phyloP scores from a whole-genome alignment of 2,113 vertebrate genomes.

The Leptodactylus fuscus region DNA sequence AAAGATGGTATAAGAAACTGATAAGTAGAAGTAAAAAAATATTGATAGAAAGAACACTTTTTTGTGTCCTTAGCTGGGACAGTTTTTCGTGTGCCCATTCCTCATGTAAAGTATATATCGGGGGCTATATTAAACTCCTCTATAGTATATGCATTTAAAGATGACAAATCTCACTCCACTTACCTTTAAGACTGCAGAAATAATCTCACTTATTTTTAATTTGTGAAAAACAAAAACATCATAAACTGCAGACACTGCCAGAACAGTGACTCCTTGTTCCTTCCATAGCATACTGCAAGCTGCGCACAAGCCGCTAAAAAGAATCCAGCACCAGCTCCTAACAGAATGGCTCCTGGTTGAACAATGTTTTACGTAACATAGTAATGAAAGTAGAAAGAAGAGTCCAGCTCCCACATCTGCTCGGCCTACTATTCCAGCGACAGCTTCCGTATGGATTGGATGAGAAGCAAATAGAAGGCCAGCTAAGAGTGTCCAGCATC shows the following conservation, averaged over 20 bases:
- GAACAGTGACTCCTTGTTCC: constrained; percentile 95
- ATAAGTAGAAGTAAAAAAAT: neutral
- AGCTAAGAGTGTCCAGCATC: constrained; percentile 89
- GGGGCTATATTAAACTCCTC: too few species aligned
- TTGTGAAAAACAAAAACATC: constrained; percentile 91
- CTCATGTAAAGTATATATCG: neutral
- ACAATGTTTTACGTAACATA: constrained; percentile 91
- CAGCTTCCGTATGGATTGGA: constrained; percentile 95
- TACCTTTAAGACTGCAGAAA: constrained; percentile 88
- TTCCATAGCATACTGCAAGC: constrained; percentile 98
- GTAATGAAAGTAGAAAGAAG: constrained; percentile 92
- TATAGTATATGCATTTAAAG: neutral
- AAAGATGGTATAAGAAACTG: too few species aligned
- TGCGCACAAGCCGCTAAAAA: constrained; percentile 83
- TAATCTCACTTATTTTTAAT: constrained; percentile 85
- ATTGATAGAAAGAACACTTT: neutral
- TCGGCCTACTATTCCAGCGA: constrained; percentile 92
- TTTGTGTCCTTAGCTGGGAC: neutral
- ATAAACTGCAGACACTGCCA: constrained; percentile 90
- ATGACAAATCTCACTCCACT: constrained; percentile 61
- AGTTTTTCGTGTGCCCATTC: neutral
- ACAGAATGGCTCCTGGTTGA: constrained; percentile 70
- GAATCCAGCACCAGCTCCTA: constrained; percentile 82
- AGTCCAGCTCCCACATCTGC: constrained; percentile 93
- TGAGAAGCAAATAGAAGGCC: constrained; percentile 94